These are phyloP conservation scores for Ichneumoninae sp. DNA, from an alignment of 2,888 invertebrate genomes.

Conservation along the genomic window DNA sequence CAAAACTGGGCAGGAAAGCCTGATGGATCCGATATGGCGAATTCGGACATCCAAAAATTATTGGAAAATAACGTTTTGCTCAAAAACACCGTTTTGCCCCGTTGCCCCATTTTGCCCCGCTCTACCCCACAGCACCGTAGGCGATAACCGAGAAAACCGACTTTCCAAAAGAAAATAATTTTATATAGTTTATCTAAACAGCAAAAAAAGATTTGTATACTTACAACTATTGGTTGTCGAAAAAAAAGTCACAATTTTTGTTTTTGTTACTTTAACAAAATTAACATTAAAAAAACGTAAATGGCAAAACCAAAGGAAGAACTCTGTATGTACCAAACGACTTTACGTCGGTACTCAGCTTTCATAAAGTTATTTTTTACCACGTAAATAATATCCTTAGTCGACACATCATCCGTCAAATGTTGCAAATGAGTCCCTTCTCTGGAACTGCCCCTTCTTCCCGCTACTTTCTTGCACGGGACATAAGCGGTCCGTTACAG, in stretches of 20 bases:
- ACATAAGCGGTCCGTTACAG: constrained; percentile 21
- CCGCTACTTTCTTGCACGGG: background rate
- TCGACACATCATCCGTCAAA: constrained; percentile 24
- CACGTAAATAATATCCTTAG: background rate
- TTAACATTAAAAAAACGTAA: too few relatives aligned
- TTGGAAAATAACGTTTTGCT: too few relatives aligned
- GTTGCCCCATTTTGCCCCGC: too few relatives aligned
- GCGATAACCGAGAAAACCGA: background rate
- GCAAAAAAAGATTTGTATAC: too few relatives aligned
- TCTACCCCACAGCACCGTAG: background rate
- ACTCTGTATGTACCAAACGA: background rate
- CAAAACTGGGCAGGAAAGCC: too few relatives aligned
- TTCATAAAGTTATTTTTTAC: background rate
- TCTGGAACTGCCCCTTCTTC: background rate
- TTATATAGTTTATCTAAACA: background rate
- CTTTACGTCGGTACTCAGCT: background rate
- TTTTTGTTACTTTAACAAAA: too few relatives aligned
- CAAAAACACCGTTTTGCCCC: too few relatives aligned
- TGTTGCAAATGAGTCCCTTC: background rate
- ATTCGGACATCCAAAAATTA: too few relatives aligned
- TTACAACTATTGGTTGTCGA: too few relatives aligned
- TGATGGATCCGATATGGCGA: too few relatives aligned
- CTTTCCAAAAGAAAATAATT: background rate
- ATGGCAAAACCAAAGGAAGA: too few relatives aligned
- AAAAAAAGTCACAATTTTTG: too few relatives aligned